A percentile compares a stretch with the other conserved stretches of the same genome.
Evolutionary conservation across 2,113 vertebrate species (phyloP).

Genomic region (Chlorodrepanis virens): DNA sequence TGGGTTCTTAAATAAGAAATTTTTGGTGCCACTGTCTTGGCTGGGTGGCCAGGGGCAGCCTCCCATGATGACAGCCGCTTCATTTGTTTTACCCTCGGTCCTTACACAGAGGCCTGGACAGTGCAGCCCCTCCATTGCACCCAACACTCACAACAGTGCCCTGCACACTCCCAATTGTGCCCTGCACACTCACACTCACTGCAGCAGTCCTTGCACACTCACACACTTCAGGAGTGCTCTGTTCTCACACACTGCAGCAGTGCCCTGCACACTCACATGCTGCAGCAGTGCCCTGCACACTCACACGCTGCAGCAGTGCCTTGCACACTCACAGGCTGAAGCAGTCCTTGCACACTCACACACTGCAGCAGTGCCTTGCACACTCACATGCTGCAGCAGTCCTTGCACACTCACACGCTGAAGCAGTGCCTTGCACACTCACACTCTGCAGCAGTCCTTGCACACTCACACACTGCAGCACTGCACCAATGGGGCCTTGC

Average conservation of each 20-base stretch:
- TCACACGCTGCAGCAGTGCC: not conserved
- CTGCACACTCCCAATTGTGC: not conserved
- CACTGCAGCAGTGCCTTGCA: too few relatives aligned
- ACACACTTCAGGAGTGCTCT: not conserved
- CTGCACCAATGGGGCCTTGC: fast-evolving
- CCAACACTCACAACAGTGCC: not conserved
- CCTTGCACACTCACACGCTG: not conserved
- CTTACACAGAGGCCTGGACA: not conserved
- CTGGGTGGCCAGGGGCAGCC: not conserved
- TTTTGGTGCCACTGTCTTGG: not conserved
- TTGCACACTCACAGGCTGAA: not conserved
- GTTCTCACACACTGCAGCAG: too few relatives aligned
- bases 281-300: not conserved
- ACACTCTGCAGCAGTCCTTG: not conserved
- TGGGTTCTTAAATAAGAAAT: not conserved
- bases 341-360: not conserved
- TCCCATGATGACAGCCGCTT: not conserved
- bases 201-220: not conserved
- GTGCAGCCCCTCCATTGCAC: not conserved
- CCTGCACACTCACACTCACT: not conserved
- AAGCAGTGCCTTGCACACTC: not conserved
- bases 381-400: too few relatives aligned
- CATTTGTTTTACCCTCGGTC: not conserved
- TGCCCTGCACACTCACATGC: not conserved
- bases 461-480: too few relatives aligned